Evolutionary conservation across 1,140 invertebrate genomes (phyloP).

Genomic region (Anagrus nilaparvatae): DNA sequence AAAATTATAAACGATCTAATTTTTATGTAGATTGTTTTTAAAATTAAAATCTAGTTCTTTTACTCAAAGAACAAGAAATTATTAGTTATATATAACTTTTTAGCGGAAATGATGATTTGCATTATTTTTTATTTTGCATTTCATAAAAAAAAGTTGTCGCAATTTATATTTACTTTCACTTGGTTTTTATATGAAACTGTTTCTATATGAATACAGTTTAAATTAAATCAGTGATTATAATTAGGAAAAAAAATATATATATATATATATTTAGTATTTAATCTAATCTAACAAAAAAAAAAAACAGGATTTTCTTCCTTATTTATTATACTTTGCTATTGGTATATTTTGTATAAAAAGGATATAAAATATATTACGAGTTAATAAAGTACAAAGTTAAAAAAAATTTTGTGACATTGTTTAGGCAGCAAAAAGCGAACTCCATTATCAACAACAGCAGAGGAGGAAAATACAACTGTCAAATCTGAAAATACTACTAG

Average conservation of each 20-base stretch:
- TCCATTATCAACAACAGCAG: conserved; percentile 26
- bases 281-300: background rate
- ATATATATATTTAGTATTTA: background rate
- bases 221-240: conserved; percentile 6
- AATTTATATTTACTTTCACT: conserved; percentile 1
- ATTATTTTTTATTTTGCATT: too few species aligned
- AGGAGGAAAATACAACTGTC: conserved; percentile 16
- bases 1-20: too few species aligned
- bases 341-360: background rate
- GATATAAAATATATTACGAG: background rate
- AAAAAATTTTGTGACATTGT: conserved; percentile 32
- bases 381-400: conserved; percentile 15
- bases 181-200: conserved; percentile 13
- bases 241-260: background rate
- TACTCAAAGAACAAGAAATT: too few species aligned
- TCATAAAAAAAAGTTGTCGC: conserved; percentile 8
- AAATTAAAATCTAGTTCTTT: too few species aligned
- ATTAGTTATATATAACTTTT: too few species aligned
- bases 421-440: conserved; percentile 36
- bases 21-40: too few species aligned
- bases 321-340: conserved; percentile 5
- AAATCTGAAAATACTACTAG: conserved; percentile 16
- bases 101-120: too few species aligned
- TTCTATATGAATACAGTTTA: conserved; percentile 12
- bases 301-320: background rate